Evolutionary conservation across 2,113 vertebrate genomes (phyloP).

Genomic region (Gadus macrocephalus): DNA sequence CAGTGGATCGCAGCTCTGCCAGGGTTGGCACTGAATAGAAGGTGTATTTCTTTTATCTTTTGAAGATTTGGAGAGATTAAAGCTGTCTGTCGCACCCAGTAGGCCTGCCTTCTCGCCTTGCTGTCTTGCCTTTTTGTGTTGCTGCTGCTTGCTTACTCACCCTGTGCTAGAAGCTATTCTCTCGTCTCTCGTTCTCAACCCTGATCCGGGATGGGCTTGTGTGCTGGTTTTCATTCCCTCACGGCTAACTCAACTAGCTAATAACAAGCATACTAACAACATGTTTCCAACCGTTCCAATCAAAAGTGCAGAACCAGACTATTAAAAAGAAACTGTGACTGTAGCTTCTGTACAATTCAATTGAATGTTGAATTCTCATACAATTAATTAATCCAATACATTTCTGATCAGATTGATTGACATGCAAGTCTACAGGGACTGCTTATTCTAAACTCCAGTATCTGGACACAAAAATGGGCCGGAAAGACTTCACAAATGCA

Average conservation of each 20-base stretch:
- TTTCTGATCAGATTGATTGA: conserved; percentile 3
- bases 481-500: neutral
- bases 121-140: neutral
- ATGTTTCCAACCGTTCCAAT: conserved; percentile 28
- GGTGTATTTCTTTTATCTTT: too few relatives aligned
- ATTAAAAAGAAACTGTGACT: conserved; percentile 33
- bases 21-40: too few relatives aligned
- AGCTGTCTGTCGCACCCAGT: neutral
- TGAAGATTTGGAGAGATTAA: too few relatives aligned
- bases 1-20: too few relatives aligned
- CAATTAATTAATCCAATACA: conserved; percentile 22
- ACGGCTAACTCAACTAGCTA: conserved; percentile 50
- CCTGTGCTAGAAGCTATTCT: conserved; percentile 39
- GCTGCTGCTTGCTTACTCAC: conserved; percentile 17
- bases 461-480: neutral
- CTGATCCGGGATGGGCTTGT: conserved; percentile 60
- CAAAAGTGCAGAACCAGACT: conserved; percentile 35
- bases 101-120: conserved; percentile 15
- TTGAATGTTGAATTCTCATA: neutral
- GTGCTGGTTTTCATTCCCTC: conserved; percentile 78
- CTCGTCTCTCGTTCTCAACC: conserved; percentile 50
- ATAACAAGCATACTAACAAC: conserved; percentile 59
- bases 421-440: conserved; percentile 40
- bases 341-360: conserved; percentile 17
- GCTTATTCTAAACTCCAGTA: conserved; percentile 12